Base-by-base conservation (phyloP, 1,140 invertebrate species). In the Delia radicum region DNA sequence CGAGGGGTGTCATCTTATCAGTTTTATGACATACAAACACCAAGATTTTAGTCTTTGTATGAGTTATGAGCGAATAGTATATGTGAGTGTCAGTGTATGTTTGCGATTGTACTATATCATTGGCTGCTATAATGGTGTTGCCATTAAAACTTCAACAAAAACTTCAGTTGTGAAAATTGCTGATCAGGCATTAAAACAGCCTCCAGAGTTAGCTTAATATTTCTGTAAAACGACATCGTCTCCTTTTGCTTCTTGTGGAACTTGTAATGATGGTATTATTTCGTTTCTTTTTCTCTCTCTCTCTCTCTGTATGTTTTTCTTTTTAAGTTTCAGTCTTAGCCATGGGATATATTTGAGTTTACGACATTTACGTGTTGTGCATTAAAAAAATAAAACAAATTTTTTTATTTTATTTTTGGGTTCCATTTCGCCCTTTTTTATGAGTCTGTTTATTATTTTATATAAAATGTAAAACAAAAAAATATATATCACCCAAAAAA, bases 101-200 rank as follows among this genome's bases (percentile, higher is more conserved):
- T 15, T 48, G 46, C n/a, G n/a, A n/a, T n/a, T n/a, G n/a, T 48
- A n/a, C 15, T 67, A 67, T 67, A 31, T 67, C 63, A 67, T 67
- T 67, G 63, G 63, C 63, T 31, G 13, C n/a, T 67, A 67, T 67
- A 67, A 67, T 67, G 63, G 63, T 31, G 63, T 67, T 67, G 63
- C 63, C 63, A 67, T 67, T 67, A 67, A 67, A 67, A 67, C 63
- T 67, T 67, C 63, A 67, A 33, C 63, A 67, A 67, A 67, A 67
- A 67, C 63, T 67, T 67, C 63, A 67, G 28, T 67, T 67, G 63
- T 67, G 63, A 67, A 67, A 67, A 67, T 67, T 67, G n/a, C n/a
- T 67, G 63, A 28, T 67, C 28, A 67, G 28, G 63, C 63, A 67
- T 67, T 67, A 67, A 67, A 67, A 31, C 29, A 18, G 63, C 63